A percentile compares a stretch with the other conserved stretches of the same genome.
Evolutionary conservation across 2,113 vertebrate species (phyloP).

Genomic region (Orientallactaga bullata): DNA sequence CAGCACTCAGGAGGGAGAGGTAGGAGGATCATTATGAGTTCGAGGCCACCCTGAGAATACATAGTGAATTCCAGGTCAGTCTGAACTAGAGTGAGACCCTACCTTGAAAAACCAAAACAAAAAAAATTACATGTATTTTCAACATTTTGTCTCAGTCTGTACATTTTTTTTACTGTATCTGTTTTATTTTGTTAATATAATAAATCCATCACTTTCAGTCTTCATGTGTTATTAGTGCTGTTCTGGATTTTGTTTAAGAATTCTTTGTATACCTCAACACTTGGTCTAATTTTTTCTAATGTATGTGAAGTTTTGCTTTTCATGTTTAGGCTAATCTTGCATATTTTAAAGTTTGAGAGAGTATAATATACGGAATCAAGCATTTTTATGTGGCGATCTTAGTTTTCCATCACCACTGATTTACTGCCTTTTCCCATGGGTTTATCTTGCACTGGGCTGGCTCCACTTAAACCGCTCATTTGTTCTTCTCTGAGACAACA

Average conservation of each 20-base stretch:
- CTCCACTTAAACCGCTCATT: background rate
- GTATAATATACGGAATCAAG: background rate
- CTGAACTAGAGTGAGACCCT: no score
- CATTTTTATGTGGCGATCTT: background rate
- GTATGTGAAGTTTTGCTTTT: background rate
- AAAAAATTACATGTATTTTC: background rate
- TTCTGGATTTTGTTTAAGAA: constrained; percentile 31
- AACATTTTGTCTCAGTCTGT: background rate
- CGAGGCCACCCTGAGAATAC: no score
- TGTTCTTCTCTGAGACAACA: background rate
- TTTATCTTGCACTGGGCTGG: background rate
- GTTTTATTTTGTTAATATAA: background rate
- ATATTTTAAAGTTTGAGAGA: constrained; percentile 23
- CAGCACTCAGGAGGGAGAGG: no score
- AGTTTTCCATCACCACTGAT: background rate
- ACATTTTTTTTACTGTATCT: background rate
- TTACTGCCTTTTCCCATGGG: background rate
- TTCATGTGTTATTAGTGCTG: constrained; percentile 12
- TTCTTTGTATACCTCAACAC: background rate
- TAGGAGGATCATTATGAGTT: no score
- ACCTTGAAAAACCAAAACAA: no score
- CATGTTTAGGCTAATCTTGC: background rate
- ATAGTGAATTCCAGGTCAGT: no score
- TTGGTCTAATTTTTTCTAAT: background rate
- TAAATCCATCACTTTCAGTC: background rate